Evolutionary conservation across 2,888 invertebrate species (phyloP), one percentile per base, ranked within the genome.

Genomic region (Bellardia bayeri): DNA sequence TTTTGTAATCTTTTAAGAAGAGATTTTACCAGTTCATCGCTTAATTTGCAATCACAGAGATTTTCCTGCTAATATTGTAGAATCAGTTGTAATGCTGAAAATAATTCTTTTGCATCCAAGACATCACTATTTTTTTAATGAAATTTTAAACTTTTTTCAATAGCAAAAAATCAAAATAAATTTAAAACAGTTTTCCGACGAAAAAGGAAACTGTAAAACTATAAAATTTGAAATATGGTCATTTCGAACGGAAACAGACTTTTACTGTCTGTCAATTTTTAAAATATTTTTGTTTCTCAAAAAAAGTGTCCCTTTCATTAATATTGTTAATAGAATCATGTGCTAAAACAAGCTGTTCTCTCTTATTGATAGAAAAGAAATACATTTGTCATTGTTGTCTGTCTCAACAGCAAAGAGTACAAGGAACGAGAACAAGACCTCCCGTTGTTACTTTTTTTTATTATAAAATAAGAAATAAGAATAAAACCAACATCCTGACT

Each of bases 321-420:
- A 81, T 66, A 75, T 58, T 64, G 71, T 84, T 84, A 81, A 82
- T 79, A 87, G 74, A 87, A 82, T 82, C 66, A 76, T 83, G 88
- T 88, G 86, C 86, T 83, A 82, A 85, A 88, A 87, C 89, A 89
- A 89, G 89, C 89, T 89, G 89, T 88, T 89, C 78, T 88, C 74
- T 75, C 76, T 69, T 84, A 79, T 90, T 87, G 88, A 90, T 90
- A 90, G 51, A 90, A 91, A 91, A 90, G 89, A 91, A 91, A 91
- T 90, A 92, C 91, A 92, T 92, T 92, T 91, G 90, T 92, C 92
- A 92, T 92, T 91, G 54, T 51, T 45, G 74, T 72, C 64, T 90
- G 89, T 90, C 87, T 88, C 84, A 89, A 89, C 58, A 76, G 89
- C 13, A 13, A 71, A 82, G 89, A 88, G 64, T 72, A 89, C 23